A percentile compares a stretch with the other conserved stretches of the same genome.
These are phyloP conservation scores for Heteropelma amictum DNA, from an alignment of 2,888 invertebrate species.

Conservation along the genomic window DNA sequence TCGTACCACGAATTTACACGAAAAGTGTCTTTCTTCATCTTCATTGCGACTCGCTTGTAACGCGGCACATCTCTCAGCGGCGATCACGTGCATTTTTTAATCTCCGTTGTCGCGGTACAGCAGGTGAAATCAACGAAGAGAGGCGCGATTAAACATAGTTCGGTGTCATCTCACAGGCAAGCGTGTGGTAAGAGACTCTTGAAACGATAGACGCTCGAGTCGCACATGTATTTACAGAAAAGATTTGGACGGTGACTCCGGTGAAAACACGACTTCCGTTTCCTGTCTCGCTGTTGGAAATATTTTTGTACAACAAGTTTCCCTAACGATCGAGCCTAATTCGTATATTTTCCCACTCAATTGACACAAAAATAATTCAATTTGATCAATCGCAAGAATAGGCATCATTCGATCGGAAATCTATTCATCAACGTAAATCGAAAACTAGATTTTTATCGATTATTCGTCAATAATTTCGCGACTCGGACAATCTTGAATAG, in stretches of 20 bases:
- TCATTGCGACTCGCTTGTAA: neutral
- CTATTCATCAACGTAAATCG: neutral
- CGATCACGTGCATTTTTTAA: slow-evolving; percentile 22
- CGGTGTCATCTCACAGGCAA: slow-evolving; percentile 11
- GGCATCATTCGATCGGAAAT: neutral
- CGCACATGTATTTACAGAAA: slow-evolving; percentile 42
- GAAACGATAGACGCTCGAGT: slow-evolving; percentile 15
- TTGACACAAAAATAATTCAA: neutral
- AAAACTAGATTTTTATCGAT: neutral
- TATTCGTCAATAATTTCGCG: neutral
- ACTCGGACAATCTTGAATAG: neutral
- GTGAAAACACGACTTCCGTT: slow-evolving; percentile 43
- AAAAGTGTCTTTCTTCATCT: slow-evolving; percentile 31
- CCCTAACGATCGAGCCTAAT: neutral
- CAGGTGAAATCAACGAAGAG: slow-evolving; percentile 16
- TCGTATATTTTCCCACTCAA: neutral
- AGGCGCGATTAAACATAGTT: neutral
- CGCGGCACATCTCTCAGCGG: neutral
- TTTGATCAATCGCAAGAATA: neutral
- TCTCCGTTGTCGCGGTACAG: neutral
- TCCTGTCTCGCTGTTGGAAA: slow-evolving; percentile 20
- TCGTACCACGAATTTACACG: slow-evolving; percentile 37
- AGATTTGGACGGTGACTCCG: slow-evolving; percentile 52
- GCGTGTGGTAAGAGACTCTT: slow-evolving; percentile 8
- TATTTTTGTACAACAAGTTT: neutral